Percentiles rank a stretch among this genome's conserved stretches.
Evolutionary conservation across 1,140 invertebrate genomes (phyloP).

Genomic region (Druon quercuslanigerum): DNA sequence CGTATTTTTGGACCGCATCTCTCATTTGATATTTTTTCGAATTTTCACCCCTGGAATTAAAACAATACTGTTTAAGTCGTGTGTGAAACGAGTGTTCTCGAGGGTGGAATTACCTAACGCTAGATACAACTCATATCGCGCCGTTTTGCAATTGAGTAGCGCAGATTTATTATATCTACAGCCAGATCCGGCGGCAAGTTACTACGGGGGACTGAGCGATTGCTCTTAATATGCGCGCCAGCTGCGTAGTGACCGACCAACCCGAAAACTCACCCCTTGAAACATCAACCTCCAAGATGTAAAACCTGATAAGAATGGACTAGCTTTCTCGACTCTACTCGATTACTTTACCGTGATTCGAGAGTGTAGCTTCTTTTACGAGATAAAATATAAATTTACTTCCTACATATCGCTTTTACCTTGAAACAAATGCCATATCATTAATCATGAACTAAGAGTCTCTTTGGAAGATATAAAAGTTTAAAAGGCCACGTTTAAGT

Average conservation of each 20-base stretch:
- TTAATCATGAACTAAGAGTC: neutral
- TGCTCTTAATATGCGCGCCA: slow-evolving; percentile 70
- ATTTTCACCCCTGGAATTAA: neutral
- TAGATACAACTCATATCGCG: slow-evolving; percentile 13
- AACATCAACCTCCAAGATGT: slow-evolving; percentile 47
- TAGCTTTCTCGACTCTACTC: slow-evolving; percentile 48
- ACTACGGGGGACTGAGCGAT: slow-evolving; percentile 66
- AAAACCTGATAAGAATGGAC: slow-evolving; percentile 62
- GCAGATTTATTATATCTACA: slow-evolving; percentile 52
- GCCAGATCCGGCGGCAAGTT: slow-evolving; percentile 61
- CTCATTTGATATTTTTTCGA: neutral
- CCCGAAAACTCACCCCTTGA: slow-evolving; percentile 32
- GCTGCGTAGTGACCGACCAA: slow-evolving; percentile 51
- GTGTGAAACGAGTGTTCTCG: neutral
- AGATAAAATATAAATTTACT: slow-evolving; percentile 14
- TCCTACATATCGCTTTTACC: neutral
- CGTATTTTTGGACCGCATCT: neutral
- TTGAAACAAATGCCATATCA: neutral
- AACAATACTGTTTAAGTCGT: slow-evolving; percentile 21
- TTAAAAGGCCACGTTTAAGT: too few species aligned
- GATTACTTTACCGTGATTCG: slow-evolving; percentile 50
- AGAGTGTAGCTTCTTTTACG: slow-evolving; percentile 11
- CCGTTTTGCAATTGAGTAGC: slow-evolving; percentile 20
- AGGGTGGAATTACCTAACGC: neutral
- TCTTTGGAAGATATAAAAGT: too few species aligned